These are phyloP conservation scores for Rutilus rutilus DNA, from an alignment of 2,113 vertebrate species.

Conservation along the genomic window DNA sequence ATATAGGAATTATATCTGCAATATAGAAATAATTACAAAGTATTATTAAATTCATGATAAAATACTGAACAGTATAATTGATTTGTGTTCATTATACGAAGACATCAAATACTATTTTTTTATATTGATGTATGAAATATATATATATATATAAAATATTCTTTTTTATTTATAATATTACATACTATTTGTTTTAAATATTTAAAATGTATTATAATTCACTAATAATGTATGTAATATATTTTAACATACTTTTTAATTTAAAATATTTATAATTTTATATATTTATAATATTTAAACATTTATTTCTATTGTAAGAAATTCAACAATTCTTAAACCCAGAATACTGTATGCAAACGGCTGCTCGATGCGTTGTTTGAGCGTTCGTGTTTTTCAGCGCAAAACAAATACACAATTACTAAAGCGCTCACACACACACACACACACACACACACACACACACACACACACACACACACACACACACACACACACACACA, in stretches of 20 bases:
- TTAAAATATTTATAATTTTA: not conserved
- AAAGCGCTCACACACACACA: no score
- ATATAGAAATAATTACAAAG: not conserved
- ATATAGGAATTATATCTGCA: not conserved
- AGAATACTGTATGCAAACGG: not conserved
- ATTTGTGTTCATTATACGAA: not conserved
- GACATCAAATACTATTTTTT: not conserved
- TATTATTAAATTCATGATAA: not conserved
- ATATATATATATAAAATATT: not conserved
- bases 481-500: conserved; percentile 14
- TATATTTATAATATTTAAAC: not conserved
- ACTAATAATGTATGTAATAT: no score
- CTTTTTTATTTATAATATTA: not conserved
- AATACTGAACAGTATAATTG: not conserved
- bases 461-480: not conserved
- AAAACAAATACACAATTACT: not conserved
- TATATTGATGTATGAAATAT: not conserved
- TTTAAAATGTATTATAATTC: not conserved
- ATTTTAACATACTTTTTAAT: not conserved
- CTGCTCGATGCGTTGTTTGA: not conserved
- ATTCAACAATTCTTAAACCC: not conserved
- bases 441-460: conserved; percentile 28
- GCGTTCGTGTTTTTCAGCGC: not conserved
- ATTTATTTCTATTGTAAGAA: not conserved
- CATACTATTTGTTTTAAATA: not conserved